Evolutionary conservation across 2,113 vertebrate genomes (phyloP), one percentile per base, ranked within the genome.

Genomic region (Litocranius walleri): DNA sequence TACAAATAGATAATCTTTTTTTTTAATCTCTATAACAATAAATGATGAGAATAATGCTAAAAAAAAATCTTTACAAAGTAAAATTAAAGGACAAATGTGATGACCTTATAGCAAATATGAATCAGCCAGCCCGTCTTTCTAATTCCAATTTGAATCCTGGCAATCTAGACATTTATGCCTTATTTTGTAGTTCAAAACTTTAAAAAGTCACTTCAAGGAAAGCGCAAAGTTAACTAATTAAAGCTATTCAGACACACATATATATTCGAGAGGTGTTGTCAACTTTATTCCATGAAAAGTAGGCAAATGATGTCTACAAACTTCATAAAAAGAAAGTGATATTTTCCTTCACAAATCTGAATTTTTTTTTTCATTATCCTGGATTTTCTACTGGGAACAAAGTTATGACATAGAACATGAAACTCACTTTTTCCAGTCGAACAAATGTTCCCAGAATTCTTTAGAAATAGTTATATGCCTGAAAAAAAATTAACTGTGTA

Each of bases 391-490:
- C 64, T 8, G 33, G 43, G 36, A 92, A 90, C 9, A 95, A 90
- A 96, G 23, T 95, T 94, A 56, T 19, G 33, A 84, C 36, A 71
- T 0, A 82, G n/a, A 29, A 90, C 56, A 91, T 52, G 7, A 97
- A 94, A 95, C 77, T 91, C 19, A 80, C 50, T 93, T 91, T 91
- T 80, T 89, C 25, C 27, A 95, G 48, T 30, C 5, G 3, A 96
- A 88, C 29, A 67, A 89, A 36, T 54, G 14, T 83, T 98, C 95
- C 74, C 56, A 87, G 50, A 94, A 48, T 91, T 97, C 84, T 91
- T 88, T 78, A 67, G 77, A 96, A 95, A 86, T 33, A 82, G n/a
- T 87, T 48, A 64, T 3, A 87, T 30, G 36, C 12, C 80, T 93
- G 89, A 54, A 87, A 95, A 57, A 88, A 95, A 94, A 95, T 83